Percentiles rank a stretch among this genome's conserved stretches.
phyloP scores from a whole-genome alignment of 1,140 invertebrate species.

The Drosophila parvula region DNA sequence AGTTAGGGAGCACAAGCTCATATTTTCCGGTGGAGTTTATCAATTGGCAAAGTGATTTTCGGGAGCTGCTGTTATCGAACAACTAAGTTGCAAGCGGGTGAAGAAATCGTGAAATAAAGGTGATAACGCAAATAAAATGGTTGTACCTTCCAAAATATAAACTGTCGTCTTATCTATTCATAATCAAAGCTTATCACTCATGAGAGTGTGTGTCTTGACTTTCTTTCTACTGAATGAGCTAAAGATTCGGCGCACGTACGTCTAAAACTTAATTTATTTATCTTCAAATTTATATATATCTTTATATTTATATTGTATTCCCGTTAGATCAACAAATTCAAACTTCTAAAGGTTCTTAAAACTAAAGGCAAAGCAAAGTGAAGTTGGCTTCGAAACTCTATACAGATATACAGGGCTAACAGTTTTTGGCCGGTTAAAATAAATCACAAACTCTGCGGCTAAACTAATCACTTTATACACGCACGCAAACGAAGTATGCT shows the following conservation, averaged over 20 bases:
- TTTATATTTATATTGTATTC: conserved; percentile 24
- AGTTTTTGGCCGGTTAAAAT: conserved; percentile 45
- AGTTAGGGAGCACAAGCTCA: conserved; percentile 94
- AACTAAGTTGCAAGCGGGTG: conserved; percentile 20
- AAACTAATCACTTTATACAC: conserved; percentile 35
- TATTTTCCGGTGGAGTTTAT: conserved; percentile 94
- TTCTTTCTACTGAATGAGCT: conserved; percentile 11
- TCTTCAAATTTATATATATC: conserved; percentile 22
- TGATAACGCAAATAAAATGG: conserved; percentile 29
- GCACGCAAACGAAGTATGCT: conserved; percentile 51
- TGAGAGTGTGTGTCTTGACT: background rate
- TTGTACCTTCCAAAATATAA: conserved; percentile 1
- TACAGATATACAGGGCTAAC: conserved; percentile 35
- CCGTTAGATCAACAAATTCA: conserved; percentile 52
- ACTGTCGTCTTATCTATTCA: conserved; percentile 29
- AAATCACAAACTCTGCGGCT: conserved; percentile 38
- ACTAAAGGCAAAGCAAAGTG: conserved; percentile 37
- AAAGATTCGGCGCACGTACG: conserved; percentile 3
- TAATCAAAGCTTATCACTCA: conserved; percentile 26
- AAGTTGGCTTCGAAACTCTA: conserved; percentile 20
- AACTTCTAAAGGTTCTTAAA: conserved; percentile 16
- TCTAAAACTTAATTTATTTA: conserved; percentile 52
- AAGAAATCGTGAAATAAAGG: conserved; percentile 27
- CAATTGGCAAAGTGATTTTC: conserved; percentile 89
- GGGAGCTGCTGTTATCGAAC: conserved; percentile 1